Evolutionary conservation across 2,888 invertebrate genomes (phyloP).

Genomic region (Drosophila falleni): DNA sequence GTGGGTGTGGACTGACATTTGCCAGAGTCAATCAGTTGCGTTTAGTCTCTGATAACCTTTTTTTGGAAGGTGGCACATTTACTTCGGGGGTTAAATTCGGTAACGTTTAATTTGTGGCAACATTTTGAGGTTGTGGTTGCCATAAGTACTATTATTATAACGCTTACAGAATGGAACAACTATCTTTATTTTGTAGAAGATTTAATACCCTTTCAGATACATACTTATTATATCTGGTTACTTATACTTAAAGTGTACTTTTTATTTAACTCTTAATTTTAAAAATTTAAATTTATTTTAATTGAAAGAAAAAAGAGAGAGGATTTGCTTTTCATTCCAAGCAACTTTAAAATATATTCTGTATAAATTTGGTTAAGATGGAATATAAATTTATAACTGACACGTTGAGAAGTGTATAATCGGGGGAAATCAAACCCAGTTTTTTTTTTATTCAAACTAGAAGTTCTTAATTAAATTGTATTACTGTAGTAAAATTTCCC

Average conservation of each 20-base stretch:
- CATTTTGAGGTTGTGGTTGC: slow-evolving; percentile 47
- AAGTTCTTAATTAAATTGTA: neutral
- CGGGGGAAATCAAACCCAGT: too few species aligned
- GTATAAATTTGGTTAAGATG: too few species aligned
- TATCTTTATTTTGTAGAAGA: neutral
- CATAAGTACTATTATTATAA: slow-evolving; percentile 6
- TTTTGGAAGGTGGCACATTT: neutral
- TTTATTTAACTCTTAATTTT: too few species aligned
- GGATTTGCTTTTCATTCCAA: too few species aligned
- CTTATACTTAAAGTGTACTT: neutral
- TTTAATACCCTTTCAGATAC: neutral
- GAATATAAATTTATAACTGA: too few species aligned
- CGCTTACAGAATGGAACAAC: neutral
- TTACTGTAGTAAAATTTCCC: neutral
- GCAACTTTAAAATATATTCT: too few species aligned
- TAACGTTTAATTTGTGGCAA: slow-evolving; percentile 40
- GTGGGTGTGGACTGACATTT: slow-evolving; percentile 32
- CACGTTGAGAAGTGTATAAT: too few species aligned
- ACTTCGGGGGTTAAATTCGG: neutral
- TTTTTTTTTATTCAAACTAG: too few species aligned
- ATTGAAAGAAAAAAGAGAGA: too few species aligned
- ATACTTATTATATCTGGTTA: neutral
- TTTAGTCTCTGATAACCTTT: slow-evolving; percentile 2
- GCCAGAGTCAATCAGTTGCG: slow-evolving; percentile 65
- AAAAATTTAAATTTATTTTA: too few species aligned